Conservation (phyloP, 2,888 invertebrate genomes). For the Sesia bembeciformis region DNA sequence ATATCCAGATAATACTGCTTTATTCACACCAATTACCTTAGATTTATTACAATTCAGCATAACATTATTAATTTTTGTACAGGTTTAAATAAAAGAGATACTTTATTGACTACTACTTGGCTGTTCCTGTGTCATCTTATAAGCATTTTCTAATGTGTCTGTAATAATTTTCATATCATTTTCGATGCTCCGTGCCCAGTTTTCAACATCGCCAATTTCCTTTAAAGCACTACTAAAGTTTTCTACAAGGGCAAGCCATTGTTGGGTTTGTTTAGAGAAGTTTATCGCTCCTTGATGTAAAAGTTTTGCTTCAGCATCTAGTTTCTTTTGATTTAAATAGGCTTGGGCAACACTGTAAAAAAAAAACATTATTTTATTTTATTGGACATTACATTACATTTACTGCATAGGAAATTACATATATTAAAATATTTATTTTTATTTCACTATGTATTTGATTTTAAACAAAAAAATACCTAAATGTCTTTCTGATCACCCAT, state of each 20-base stretch:
- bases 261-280: constrained; percentile 96
- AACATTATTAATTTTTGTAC: too few species aligned
- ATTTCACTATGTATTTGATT: too few species aligned
- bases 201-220: constrained; percentile 99
- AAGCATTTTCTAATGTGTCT: constrained; percentile 93
- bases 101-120: constrained; percentile 28
- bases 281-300: constrained; percentile 94
- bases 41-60: too few species aligned
- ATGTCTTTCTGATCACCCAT: too few species aligned
- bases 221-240: constrained; percentile 90
- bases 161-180: constrained; percentile 95
- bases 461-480: too few species aligned
- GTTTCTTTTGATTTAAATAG: constrained; percentile 96
- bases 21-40: too few species aligned
- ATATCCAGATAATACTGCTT: too few species aligned
- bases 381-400: too few species aligned
- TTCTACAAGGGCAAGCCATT: constrained; percentile 95
- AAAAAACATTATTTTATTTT: neutral
- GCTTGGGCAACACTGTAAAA: constrained; percentile 93
- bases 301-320: constrained; percentile 97
- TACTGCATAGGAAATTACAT: too few species aligned
- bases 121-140: constrained; percentile 79
- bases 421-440: too few species aligned
- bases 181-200: constrained; percentile 98
- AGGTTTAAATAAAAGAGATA: neutral